A percentile compares a stretch with the other conserved stretches of the same genome.
phyloP scores from a whole-genome alignment of 2,797 vertebrate species.

The Melanotaenia parkinsoni region DNA sequence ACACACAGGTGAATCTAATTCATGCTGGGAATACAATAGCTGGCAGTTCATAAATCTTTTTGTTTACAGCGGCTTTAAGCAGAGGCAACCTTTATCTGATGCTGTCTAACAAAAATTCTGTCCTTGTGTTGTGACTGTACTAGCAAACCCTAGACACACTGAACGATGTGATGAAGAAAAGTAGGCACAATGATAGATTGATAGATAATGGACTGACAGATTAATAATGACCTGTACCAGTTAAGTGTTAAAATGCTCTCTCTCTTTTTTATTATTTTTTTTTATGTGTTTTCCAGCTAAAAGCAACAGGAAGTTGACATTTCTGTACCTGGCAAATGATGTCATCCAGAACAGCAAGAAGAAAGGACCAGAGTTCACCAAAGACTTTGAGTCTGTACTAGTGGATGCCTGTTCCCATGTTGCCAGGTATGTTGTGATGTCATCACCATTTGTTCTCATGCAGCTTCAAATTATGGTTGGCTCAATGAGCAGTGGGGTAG shows the following conservation, averaged over 20 bases:
- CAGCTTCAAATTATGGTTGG: background rate
- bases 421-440: constrained; percentile 85
- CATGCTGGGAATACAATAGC: background rate
- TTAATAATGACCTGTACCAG: background rate
- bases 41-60: background rate
- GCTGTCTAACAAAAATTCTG: background rate
- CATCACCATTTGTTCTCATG: background rate
- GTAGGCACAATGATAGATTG: background rate
- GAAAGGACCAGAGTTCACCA: constrained; percentile 97
- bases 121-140: background rate
- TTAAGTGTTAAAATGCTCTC: background rate
- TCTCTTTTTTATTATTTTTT: background rate
- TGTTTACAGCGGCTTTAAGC: background rate
- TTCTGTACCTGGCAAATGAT: constrained; percentile 97
- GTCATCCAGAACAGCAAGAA: constrained; percentile 99
- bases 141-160: background rate
- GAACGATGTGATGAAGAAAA: background rate
- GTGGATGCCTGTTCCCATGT: constrained; percentile 98
- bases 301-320: constrained; percentile 94
- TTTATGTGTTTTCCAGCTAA: constrained; percentile 84
- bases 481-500: too few species aligned
- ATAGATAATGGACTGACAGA: background rate
- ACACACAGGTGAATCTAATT: background rate
- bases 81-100: background rate
- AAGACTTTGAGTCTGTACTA: constrained; percentile 95